phyloP scores from a whole-genome alignment of 2,113 vertebrate genomes.

The Leiothrix lutea region DNA sequence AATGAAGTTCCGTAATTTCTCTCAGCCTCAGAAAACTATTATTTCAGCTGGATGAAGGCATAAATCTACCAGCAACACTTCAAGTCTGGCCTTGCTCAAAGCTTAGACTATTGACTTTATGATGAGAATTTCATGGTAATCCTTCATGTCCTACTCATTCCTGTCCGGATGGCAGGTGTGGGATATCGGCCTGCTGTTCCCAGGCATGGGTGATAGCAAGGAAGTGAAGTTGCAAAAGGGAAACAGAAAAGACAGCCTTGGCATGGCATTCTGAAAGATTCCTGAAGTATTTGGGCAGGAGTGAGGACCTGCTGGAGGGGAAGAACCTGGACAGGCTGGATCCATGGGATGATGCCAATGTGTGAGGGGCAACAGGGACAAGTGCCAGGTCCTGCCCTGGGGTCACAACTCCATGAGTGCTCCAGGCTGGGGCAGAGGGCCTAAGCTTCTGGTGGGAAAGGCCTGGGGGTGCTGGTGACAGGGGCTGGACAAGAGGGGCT shows the following conservation, averaged over 20 bases:
- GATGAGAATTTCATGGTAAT: neutral
- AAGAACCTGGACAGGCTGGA: neutral
- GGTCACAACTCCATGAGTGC: neutral
- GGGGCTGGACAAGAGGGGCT: neutral
- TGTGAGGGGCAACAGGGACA: neutral
- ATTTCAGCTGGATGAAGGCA: slow-evolving; percentile 17
- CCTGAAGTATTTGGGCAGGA: neutral
- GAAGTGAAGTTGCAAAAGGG: neutral
- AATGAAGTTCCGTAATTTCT: slow-evolving; percentile 59
- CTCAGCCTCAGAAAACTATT: slow-evolving; percentile 34
- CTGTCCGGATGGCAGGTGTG: neutral
- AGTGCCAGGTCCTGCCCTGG: neutral
- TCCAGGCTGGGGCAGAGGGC: neutral
- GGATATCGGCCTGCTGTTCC: neutral
- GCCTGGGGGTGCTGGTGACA: neutral
- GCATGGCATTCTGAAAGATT: neutral
- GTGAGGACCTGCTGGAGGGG: neutral
- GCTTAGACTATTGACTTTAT: neutral
- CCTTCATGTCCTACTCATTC: neutral
- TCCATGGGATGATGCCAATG: neutral
- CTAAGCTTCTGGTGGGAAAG: neutral
- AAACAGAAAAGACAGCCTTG: neutral
- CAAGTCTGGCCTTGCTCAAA: slow-evolving; percentile 20
- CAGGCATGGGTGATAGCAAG: neutral
- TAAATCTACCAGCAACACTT: slow-evolving; percentile 24